phyloP scores from a whole-genome alignment of 1,140 invertebrate genomes.

The Drosophila elegans region DNA sequence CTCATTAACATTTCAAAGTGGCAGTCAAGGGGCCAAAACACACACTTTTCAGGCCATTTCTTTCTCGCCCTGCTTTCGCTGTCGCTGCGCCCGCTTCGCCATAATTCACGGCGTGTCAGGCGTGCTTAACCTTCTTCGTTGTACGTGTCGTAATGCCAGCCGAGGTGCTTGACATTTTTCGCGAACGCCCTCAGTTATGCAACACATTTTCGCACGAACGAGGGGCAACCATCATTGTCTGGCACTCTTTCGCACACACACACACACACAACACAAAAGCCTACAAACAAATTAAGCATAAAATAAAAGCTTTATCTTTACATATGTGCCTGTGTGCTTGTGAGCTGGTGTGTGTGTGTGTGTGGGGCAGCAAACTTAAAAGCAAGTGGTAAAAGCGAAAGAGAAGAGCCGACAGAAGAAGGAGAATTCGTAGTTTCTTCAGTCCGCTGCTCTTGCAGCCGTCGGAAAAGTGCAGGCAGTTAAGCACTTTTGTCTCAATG shows the following conservation, averaged over 20 bases:
- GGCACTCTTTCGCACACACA: conserved; percentile 11
- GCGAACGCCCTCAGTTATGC: conserved; percentile 69
- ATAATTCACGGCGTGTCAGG: conserved; percentile 69
- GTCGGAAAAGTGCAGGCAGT: conserved; percentile 73
- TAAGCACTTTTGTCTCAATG: conserved; percentile 83
- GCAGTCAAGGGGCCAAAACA: conserved; percentile 51
- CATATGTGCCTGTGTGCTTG: not conserved
- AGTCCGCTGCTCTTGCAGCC: conserved; percentile 16
- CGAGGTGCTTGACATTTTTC: conserved; percentile 80
- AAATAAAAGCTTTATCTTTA: conserved; percentile 68
- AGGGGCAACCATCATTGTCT: conserved; percentile 37
- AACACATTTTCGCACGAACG: conserved; percentile 44
- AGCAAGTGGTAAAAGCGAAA: conserved; percentile 31
- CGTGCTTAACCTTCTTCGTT: conserved; percentile 79
- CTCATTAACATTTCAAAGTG: conserved; percentile 77
- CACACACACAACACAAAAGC: conserved; percentile 49
- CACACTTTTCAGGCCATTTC: conserved; percentile 22
- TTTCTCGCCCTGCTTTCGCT: not conserved
- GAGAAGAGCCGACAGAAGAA: conserved; percentile 8
- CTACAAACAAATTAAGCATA: conserved; percentile 79
- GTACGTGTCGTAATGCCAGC: conserved; percentile 59
- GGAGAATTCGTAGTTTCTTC: conserved; percentile 46
- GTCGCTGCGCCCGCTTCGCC: conserved; percentile 8
- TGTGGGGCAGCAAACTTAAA: conserved; percentile 20
- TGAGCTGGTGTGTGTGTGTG: conserved; percentile 19